Evolutionary conservation across 1,140 invertebrate genomes (phyloP), one percentile per base, ranked within the genome.

Genomic region (Drosophila rufa): DNA sequence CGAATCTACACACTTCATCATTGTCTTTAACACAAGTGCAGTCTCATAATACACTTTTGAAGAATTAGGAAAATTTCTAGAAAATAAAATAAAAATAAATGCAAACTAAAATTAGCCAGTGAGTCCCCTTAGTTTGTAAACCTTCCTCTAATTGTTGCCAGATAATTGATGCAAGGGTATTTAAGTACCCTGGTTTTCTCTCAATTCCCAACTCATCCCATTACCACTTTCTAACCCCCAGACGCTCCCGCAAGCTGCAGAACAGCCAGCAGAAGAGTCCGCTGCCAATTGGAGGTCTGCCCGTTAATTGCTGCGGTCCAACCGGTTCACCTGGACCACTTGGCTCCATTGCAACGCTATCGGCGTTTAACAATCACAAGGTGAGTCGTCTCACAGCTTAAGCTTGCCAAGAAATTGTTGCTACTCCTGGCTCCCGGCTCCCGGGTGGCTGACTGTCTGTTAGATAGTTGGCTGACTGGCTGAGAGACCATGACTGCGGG

Each of bases 321-420:
- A 95, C 95, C 17, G 95, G 96, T 45, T 96, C 96, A 89, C 96
- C 96, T 36, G 96, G 96, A 40, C 96, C 96, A 6, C 93, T 97
- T 55, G 96, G 96, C n/a, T 97, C 96, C 9, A 94, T 97, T 86
- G 96, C 97, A n/a, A 95, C 95, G 11, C 92, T 95, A 79, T 96
- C 95, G 79, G 96, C 96, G 60, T 97, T 96, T 93, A 97, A 96
- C 92, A 95, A 95, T 79, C 96, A 96, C 91, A 96, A 96, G 91
- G 94, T 94, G 78, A 92, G 87, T 53, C n/a, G 87, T 53, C n/a
- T 33, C 45, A 30, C 19, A 48, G 7, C 27, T 30, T 30, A 6
- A 30, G 27, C 27, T 30, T 30, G 27, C 27, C 27, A 30, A 30
- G 27, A 30, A 6, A 30, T 30, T 30, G 27, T 30, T 30, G 27